Base-by-base conservation (phyloP, 2,113 vertebrate species). In the Nettapus auritus region DNA sequence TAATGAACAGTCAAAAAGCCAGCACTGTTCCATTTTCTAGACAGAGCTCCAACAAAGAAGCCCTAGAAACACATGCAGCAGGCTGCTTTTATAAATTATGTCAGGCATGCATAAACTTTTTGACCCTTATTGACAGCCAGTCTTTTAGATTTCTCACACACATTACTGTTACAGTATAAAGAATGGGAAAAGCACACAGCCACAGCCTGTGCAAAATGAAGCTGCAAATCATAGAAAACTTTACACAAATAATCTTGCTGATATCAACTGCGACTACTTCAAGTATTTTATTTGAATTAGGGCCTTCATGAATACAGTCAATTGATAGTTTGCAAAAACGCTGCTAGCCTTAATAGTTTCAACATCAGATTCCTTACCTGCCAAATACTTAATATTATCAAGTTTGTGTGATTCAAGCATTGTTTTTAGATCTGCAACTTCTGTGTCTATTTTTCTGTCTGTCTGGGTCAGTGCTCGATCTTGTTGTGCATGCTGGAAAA, bases 331-430 rank as follows among this genome's bases (percentile, higher is more conserved):
- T 76, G 70, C 15, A 25, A 87, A 78, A 46, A 64, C 17, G 19
- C 5, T 20, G 36, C 28, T 19, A 3, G 6, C 9, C 63, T 88
- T 76, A 62, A 40, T 26, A 83, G 52, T 19, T 88, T 57, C 40
- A 73, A 10, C 5, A 38, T 33, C n/a, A 73, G 53, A 86, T 52
- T 77, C 83, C 96, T 97, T 97, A 99, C 99, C 99, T 98, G 99
- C 99, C 67, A 99, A 98, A 89, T 99, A 99, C 95, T 99, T 99
- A 89, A 99, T 99, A 8, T 98, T 99, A 85, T 99, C 99, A 60
- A 99, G 98, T 97, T 99, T 99, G 97, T 99, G 99, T 0, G 99
- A 98, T 94, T 99, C 99, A 2, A 99, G 97, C 98, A 99, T 98
- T 71, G 99, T 99, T 98, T 99, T 99, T 91, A 99, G 97, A 76